phyloP scores from a whole-genome alignment of 2,113 vertebrate genomes.

The Stigmatopora nigra region DNA sequence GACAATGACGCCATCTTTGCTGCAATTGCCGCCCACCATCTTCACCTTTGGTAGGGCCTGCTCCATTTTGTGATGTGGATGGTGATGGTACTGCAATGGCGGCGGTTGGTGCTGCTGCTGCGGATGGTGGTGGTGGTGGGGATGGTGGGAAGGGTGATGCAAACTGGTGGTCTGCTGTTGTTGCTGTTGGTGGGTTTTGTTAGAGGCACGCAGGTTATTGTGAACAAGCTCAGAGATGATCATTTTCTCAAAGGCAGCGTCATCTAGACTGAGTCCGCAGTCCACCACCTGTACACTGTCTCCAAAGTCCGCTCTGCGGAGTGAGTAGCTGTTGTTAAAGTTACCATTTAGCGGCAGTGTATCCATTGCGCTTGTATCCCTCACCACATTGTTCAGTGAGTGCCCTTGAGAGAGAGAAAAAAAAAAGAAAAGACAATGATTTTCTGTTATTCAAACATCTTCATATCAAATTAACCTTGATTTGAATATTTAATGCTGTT shows the following conservation, averaged over 20 bases:
- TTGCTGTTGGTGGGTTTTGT: slow-evolving; percentile 80
- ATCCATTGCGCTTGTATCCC: slow-evolving; percentile 99
- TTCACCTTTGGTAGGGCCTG: slow-evolving; percentile 80
- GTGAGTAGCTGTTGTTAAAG: slow-evolving; percentile 99
- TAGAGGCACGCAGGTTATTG: slow-evolving; percentile 92
- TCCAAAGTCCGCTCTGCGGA: slow-evolving; percentile 91
- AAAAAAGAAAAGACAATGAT: slow-evolving; percentile 66
- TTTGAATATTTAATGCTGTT: slow-evolving; percentile 86
- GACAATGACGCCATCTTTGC: slow-evolving; percentile 85
- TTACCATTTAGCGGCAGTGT: slow-evolving; percentile 99
- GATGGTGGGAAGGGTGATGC: slow-evolving; percentile 57
- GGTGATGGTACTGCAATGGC: slow-evolving; percentile 44
- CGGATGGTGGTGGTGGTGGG: slow-evolving; percentile 70
- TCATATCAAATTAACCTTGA: slow-evolving; percentile 1
- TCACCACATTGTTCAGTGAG: slow-evolving; percentile 95
- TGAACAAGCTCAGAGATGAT: slow-evolving; percentile 99
- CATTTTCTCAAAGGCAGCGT: slow-evolving; percentile 98
- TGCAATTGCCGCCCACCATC: slow-evolving; percentile 80
- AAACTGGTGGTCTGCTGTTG: slow-evolving; percentile 60
- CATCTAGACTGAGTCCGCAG: slow-evolving; percentile 96
- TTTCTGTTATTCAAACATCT: background rate
- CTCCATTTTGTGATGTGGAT: slow-evolving; percentile 77
- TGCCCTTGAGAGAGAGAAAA: slow-evolving; percentile 77
- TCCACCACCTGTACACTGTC: slow-evolving; percentile 91
- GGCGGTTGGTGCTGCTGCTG: slow-evolving; percentile 75